phyloP scores from a whole-genome alignment of 2,797 vertebrate genomes.

The Xiphophorus birchmanni region DNA sequence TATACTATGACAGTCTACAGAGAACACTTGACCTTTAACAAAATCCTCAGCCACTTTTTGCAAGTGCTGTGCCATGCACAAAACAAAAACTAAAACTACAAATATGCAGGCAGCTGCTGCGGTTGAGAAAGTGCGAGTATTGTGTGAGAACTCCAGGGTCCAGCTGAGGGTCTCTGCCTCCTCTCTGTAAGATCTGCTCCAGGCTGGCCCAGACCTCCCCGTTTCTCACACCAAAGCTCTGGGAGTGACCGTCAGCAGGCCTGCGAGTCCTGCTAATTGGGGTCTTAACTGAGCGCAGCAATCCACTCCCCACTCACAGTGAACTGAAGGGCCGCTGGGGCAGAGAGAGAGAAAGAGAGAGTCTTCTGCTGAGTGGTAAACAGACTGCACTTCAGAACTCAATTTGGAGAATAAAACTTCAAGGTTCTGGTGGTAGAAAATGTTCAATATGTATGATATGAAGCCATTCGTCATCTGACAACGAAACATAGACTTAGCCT shows the following conservation, averaged over 20 bases:
- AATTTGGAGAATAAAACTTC: conserved; percentile 21
- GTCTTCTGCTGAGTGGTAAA: conserved; percentile 29
- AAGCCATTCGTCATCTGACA: neutral
- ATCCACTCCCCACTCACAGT: conserved; percentile 10
- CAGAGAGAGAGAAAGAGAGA: conserved; percentile 22
- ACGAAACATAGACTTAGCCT: neutral
- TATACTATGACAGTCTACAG: conserved; percentile 56
- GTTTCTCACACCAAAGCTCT: conserved; percentile 64
- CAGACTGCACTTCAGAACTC: conserved; percentile 17
- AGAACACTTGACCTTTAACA: conserved; percentile 73
- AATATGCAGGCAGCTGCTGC: conserved; percentile 44
- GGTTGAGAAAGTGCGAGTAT: conserved; percentile 28
- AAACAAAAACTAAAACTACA: conserved; percentile 34
- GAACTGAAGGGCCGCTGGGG: conserved; percentile 31
- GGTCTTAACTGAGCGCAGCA: conserved; percentile 69
- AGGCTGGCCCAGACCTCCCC: conserved; percentile 38
- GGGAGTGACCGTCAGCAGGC: conserved; percentile 73
- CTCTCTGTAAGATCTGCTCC: conserved; percentile 40
- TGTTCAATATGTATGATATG: neutral
- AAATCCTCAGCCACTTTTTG: conserved; percentile 51
- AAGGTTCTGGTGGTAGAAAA: neutral
- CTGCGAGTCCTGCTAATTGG: conserved; percentile 73
- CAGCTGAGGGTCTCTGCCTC: conserved; percentile 34
- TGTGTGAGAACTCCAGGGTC: conserved; percentile 41
- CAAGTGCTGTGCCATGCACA: conserved; percentile 38